Conservation (phyloP, 2,113 vertebrate genomes). For the Balaeniceps rex region DNA sequence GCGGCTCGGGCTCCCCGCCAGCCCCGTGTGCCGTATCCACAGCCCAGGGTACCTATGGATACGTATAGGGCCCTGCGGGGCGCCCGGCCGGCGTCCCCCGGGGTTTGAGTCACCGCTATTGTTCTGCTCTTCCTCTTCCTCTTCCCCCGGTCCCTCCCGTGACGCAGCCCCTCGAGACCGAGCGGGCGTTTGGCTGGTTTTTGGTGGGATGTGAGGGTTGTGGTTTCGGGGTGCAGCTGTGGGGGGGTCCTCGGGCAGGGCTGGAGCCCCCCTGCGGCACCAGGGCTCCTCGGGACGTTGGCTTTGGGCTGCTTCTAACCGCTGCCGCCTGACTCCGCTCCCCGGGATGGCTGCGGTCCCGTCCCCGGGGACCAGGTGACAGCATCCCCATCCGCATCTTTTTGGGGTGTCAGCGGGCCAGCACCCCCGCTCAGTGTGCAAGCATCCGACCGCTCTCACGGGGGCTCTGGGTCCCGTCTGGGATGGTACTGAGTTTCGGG, state of each 20-base stretch:
- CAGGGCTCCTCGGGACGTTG: not conserved
- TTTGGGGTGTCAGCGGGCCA: not conserved
- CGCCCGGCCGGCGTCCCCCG: rapidly evolving
- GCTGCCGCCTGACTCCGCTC: not conserved
- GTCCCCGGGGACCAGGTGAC: not conserved
- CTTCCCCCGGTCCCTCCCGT: not conserved
- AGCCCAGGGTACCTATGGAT: not conserved
- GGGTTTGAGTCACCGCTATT: constrained; percentile 19
- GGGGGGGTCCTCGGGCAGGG: no score
- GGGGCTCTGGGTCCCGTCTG: not conserved
- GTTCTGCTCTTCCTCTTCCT: constrained; percentile 56
- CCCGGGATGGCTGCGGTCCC: not conserved
- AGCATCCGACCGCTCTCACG: rapidly evolving
- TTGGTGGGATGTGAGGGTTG: not conserved
- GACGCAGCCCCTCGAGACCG: not conserved
- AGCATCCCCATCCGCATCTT: not conserved
- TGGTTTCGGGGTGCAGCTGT: not conserved
- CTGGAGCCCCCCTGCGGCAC: not conserved
- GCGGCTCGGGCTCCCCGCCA: not conserved
- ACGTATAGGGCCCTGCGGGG: not conserved
- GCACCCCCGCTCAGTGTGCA: rapidly evolving
- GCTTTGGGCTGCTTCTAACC: not conserved
- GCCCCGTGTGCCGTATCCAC: rapidly evolving
- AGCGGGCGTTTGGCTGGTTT: not conserved
- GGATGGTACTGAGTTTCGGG: not conserved